phyloP scores from a whole-genome alignment of 2,888 invertebrate genomes.

The Eupithecia abbreviata region DNA sequence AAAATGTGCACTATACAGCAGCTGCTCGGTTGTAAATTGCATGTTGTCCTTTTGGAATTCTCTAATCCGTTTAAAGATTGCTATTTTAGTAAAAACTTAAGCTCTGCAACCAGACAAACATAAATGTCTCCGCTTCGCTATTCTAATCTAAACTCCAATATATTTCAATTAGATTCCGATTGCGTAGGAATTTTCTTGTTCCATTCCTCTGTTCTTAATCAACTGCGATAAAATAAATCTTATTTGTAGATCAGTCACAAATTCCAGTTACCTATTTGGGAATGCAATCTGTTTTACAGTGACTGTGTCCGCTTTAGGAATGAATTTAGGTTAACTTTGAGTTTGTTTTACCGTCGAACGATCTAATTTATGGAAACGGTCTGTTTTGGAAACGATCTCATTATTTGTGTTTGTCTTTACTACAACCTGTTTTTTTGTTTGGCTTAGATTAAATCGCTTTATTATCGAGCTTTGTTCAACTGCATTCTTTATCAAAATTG shows the following conservation, averaged over 20 bases:
- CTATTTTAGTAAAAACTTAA: conserved; percentile 22
- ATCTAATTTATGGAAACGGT: conserved; percentile 21
- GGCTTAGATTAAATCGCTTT: conserved; percentile 22
- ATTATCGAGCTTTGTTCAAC: conserved; percentile 27
- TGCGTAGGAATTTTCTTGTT: conserved; percentile 23
- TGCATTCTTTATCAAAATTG: conserved; percentile 6
- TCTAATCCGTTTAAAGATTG: conserved; percentile 16
- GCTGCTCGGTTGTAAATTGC: conserved; percentile 26
- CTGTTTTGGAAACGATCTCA: conserved; percentile 9
- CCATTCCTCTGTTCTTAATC: conserved; percentile 40
- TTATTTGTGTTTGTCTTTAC: conserved; percentile 9
- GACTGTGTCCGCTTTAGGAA: conserved; percentile 51
- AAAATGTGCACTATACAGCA: conserved; percentile 21
- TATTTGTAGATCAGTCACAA: conserved; percentile 45
- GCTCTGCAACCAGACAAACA: conserved; percentile 5
- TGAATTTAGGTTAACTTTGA: conserved; percentile 50
- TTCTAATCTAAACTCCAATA: conserved; percentile 20
- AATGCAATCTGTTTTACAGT: conserved; percentile 52
- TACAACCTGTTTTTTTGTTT: conserved; percentile 12
- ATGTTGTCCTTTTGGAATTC: conserved; percentile 24
- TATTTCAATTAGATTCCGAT: conserved; percentile 29
- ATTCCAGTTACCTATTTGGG: conserved; percentile 44
- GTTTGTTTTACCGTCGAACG: conserved; percentile 29
- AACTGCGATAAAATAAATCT: conserved; percentile 34
- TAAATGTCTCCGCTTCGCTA: conserved; percentile 10